Conservation (phyloP, 2,888 invertebrate species). For the Chironomus riparius region DNA sequence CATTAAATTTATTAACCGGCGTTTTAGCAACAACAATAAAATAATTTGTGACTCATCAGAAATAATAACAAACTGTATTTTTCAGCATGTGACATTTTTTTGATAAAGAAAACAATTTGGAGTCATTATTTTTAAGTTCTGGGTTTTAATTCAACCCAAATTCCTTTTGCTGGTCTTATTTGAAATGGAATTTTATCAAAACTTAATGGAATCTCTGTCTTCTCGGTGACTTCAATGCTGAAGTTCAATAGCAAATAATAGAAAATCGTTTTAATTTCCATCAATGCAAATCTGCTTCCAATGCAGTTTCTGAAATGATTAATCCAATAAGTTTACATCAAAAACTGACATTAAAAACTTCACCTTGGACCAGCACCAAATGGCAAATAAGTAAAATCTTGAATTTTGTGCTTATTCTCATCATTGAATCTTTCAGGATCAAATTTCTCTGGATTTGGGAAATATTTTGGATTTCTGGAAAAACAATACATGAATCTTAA, state of each 20-base stretch:
- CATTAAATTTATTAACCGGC: too few relatives aligned
- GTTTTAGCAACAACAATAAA: too few relatives aligned
- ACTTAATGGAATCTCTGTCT: constrained; percentile 33
- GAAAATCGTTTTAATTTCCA: constrained; percentile 36
- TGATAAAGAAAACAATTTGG: too few relatives aligned
- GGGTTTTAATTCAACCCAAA: constrained; percentile 16
- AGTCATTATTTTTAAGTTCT: too few relatives aligned
- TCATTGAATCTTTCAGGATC: constrained; percentile 52
- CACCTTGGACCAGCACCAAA: constrained; percentile 53
- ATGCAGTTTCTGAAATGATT: constrained; percentile 6
- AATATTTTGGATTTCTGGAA: constrained; percentile 43
- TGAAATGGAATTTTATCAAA: not conserved
- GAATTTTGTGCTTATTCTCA: constrained; percentile 46
- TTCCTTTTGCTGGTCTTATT: constrained; percentile 5
- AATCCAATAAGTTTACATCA: not conserved
- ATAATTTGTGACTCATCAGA: too few relatives aligned
- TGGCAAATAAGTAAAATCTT: constrained; percentile 45
- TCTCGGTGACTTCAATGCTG: constrained; percentile 34
- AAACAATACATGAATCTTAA: too few relatives aligned
- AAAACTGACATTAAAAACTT: constrained; percentile 42
- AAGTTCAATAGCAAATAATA: constrained; percentile 35
- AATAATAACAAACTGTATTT: too few relatives aligned
- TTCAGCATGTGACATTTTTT: too few relatives aligned
- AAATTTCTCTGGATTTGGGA: constrained; percentile 48
- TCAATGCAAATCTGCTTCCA: constrained; percentile 28